Evolutionary conservation across 2,113 vertebrate genomes (phyloP), one percentile per base, ranked within the genome.

Genomic region (Neogale vison): DNA sequence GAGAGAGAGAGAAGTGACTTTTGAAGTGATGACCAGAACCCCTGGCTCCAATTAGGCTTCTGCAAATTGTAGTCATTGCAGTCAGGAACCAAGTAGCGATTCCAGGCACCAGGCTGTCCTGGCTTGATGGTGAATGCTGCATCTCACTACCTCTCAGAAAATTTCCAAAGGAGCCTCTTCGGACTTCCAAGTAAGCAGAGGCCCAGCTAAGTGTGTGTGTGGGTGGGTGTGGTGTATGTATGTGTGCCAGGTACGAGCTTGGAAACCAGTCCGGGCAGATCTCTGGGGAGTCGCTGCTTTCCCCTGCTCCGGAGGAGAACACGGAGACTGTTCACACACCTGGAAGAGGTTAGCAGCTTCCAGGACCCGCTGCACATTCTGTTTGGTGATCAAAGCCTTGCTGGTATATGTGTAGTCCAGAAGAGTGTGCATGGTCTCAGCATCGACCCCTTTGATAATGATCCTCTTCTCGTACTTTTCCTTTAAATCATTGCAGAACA

Each of bases 341-440:
- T 99, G 99, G 97, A 99, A 99, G 72, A 99, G 99, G 96, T 99
- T 99, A 96, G 99, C 99, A 0, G 99, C 99, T 98, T 99, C 99
- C 36, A 99, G 98, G 69, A 99, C 98, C 88, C 98, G 99, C 98
- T 99, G 99, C 36, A 99, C 99, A 0, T 99, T 99, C 67, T 99
- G 98, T 96, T 99, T 99, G 91, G 99, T 99, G 97, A 99, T 99
- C 65, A 99, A 98, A 29, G 99, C 99, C 98, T 98, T 99, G 98
- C 99, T 99, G 96, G 99, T 99, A 90, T 99, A 99, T 2, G 99
- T 99, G 89, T 99, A 99, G 97, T 99, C 99, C 98, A 99, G 97
- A 15, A 99, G 99, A 21, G 98, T 99, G 57, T 98, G 97, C 99
- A 99, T 99, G 34, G 99, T 99, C 96, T 99, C 99, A 2, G 99